These are phyloP conservation scores for Promerops cafer DNA, from an alignment of 2,113 vertebrate species.

Conservation along the genomic window DNA sequence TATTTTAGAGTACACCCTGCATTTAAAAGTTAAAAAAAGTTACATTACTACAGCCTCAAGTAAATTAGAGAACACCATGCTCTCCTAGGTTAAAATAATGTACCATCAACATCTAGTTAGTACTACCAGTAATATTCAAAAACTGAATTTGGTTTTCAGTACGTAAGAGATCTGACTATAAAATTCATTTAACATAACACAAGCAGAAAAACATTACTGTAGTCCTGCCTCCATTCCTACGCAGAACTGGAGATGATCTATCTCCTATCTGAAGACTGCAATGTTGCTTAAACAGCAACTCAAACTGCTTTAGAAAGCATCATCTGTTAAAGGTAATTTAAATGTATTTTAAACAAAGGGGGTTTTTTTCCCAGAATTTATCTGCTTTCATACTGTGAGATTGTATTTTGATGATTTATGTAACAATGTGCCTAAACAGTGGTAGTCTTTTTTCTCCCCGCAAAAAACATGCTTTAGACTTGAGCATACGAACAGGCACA, in stretches of 20 bases:
- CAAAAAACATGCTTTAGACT: background rate
- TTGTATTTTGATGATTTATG: background rate
- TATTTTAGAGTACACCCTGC: background rate
- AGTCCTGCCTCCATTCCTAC: background rate
- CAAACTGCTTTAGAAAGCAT: background rate
- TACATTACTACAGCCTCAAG: background rate
- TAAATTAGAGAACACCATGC: background rate
- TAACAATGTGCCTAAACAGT: background rate
- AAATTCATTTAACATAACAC: background rate
- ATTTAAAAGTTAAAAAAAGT: background rate
- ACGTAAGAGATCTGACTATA: background rate
- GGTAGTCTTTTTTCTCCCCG: no score
- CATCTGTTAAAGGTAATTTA: background rate
- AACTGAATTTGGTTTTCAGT: background rate
- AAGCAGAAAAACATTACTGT: background rate
- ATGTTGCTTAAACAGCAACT: background rate
- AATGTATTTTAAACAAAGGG: background rate
- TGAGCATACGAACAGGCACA: background rate
- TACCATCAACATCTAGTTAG: background rate
- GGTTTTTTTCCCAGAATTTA: background rate
- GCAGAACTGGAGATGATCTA: background rate
- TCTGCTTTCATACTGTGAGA: background rate
- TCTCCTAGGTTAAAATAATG: background rate
- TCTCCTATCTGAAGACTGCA: background rate
- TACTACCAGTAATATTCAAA: background rate